Conservation (phyloP, 2,888 invertebrate genomes). For the Asteroscopus sphinx region DNA sequence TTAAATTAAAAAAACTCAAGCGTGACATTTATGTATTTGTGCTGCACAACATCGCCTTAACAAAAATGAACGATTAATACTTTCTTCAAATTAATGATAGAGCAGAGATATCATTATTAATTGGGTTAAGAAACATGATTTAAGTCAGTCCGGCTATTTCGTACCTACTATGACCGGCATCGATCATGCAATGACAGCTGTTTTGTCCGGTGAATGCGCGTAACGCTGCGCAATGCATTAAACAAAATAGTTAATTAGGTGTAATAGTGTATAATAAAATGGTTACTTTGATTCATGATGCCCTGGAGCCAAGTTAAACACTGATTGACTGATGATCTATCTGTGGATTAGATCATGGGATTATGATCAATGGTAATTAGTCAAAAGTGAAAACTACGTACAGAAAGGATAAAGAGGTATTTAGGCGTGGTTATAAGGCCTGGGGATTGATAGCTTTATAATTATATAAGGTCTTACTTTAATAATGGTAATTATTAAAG, state of each 20-base stretch:
- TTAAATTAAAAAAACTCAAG: too few species aligned
- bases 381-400: conserved; percentile 24
- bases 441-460: too few species aligned
- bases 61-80: conserved; percentile 71
- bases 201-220: conserved; percentile 54
- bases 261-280: conserved; percentile 50
- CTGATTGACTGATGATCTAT: conserved; percentile 36
- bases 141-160: conserved; percentile 55
- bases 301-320: conserved; percentile 25
- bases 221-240: conserved; percentile 54
- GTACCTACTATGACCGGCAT: conserved; percentile 48
- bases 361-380: conserved; percentile 18
- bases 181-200: conserved; percentile 59
- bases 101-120: conserved; percentile 81
- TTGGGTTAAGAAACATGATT: conserved; percentile 82
- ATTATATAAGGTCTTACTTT: too few species aligned
- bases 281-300: conserved; percentile 46
- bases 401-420: background rate
- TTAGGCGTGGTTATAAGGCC: background rate
- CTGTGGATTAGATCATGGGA: background rate
- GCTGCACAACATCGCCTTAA: conserved; percentile 51
- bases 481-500: too few species aligned
- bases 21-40: background rate
- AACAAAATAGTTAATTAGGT: conserved; percentile 55
- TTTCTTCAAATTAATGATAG: conserved; percentile 80